phyloP scores from a whole-genome alignment of 1,140 invertebrate genomes.

The Vollenhovia emeryi region DNA sequence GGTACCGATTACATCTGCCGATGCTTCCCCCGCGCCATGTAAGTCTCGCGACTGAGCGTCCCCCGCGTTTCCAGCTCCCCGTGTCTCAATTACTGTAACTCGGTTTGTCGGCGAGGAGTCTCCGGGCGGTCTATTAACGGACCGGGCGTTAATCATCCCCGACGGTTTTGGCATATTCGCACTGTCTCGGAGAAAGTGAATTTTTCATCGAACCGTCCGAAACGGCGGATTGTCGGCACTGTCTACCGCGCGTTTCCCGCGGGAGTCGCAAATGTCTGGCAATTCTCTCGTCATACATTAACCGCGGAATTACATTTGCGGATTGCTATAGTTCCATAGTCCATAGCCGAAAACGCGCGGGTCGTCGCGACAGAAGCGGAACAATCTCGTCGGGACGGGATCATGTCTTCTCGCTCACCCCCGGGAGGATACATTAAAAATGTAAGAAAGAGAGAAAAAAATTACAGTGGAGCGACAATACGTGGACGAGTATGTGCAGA shows the following conservation, averaged over 20 bases:
- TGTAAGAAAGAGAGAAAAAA: background rate
- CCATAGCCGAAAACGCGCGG: background rate
- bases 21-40: background rate
- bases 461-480: background rate
- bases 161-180: constrained; percentile 56
- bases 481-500: background rate
- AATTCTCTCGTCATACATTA: constrained; percentile 29
- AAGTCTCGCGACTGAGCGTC: constrained; percentile 37
- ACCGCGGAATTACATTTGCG: background rate
- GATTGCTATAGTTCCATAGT: background rate
- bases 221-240: constrained; percentile 49
- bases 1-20: background rate
- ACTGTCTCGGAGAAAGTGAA: constrained; percentile 57
- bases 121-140: constrained; percentile 50
- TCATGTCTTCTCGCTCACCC: background rate
- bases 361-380: background rate
- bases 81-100: constrained; percentile 57
- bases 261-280: constrained; percentile 2
- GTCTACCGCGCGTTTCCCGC: constrained; percentile 29
- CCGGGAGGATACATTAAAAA: background rate
- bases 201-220: constrained; percentile 52
- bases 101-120: constrained; percentile 54
- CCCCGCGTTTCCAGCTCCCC: constrained; percentile 20
- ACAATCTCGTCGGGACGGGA: background rate
- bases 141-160: constrained; percentile 49